Conservation (phyloP, 2,797 vertebrate species). For the Amblyraja radiata region DNA sequence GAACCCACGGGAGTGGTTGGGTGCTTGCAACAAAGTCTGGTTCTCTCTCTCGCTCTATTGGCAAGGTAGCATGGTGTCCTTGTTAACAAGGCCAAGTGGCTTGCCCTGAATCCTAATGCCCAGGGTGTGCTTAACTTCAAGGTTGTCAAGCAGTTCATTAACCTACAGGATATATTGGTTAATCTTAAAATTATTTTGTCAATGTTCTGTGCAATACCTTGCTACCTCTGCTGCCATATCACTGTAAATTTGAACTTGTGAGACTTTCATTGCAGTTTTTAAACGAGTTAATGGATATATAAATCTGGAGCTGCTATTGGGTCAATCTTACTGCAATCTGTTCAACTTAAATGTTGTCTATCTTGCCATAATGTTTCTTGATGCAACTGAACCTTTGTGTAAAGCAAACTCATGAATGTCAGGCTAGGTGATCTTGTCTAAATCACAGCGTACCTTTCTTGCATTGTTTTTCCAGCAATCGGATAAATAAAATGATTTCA, state of each 20-base stretch:
- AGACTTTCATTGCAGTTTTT: background rate
- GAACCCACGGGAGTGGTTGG: no score
- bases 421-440: background rate
- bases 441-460: background rate
- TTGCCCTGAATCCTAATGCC: background rate
- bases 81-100: no score
- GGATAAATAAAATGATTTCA: background rate
- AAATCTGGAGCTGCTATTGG: no score
- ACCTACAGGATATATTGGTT: background rate
- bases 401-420: background rate
- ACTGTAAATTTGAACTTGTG: background rate
- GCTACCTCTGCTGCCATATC: conserved; percentile 14
- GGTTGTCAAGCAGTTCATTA: background rate
- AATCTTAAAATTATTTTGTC: background rate
- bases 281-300: background rate
- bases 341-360: background rate
- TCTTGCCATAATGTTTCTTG: background rate
- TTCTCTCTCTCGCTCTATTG: no score
- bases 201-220: background rate
- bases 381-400: background rate
- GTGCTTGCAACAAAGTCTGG: no score
- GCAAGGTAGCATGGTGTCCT: no score
- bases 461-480: background rate
- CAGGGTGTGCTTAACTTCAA: background rate
- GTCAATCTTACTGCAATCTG: no score